Conservation (phyloP, 2,888 invertebrate genomes). For the Diarsia mendica region DNA sequence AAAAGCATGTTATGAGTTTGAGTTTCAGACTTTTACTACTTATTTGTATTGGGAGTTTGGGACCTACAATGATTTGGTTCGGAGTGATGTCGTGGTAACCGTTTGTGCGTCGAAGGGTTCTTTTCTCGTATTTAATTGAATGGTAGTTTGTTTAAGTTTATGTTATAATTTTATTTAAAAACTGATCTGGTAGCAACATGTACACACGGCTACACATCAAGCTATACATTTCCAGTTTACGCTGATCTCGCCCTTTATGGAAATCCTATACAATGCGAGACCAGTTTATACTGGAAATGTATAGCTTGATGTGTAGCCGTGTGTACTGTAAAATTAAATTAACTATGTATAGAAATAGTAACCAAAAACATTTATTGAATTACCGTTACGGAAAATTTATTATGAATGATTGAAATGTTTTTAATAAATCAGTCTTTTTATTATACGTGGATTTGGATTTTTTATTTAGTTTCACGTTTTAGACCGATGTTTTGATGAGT, state of each 20-base stretch:
- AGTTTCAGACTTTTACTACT: background rate
- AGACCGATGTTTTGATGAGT: background rate
- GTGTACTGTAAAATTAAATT: conserved; percentile 14
- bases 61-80: too few relatives aligned
- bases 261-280: too few relatives aligned
- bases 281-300: too few relatives aligned
- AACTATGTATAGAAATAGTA: conserved; percentile 4
- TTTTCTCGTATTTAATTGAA: background rate
- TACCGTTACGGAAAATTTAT: conserved; percentile 7
- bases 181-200: too few relatives aligned
- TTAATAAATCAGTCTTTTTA: conserved; percentile 30
- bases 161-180: too few relatives aligned
- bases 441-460: background rate
- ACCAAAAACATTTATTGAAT: conserved; percentile 2
- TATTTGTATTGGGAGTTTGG: too few relatives aligned
- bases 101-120: background rate
- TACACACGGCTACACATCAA: too few relatives aligned
- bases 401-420: conserved; percentile 13
- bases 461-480: conserved; percentile 7
- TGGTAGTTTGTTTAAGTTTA: background rate
- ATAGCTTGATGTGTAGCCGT: too few relatives aligned
- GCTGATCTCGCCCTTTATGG: too few relatives aligned
- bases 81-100: too few relatives aligned
- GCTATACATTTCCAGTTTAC: too few relatives aligned
- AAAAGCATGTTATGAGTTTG: background rate